Base-by-base conservation (phyloP, 2,888 invertebrate genomes). In the Limnephilus rhombicus region DNA sequence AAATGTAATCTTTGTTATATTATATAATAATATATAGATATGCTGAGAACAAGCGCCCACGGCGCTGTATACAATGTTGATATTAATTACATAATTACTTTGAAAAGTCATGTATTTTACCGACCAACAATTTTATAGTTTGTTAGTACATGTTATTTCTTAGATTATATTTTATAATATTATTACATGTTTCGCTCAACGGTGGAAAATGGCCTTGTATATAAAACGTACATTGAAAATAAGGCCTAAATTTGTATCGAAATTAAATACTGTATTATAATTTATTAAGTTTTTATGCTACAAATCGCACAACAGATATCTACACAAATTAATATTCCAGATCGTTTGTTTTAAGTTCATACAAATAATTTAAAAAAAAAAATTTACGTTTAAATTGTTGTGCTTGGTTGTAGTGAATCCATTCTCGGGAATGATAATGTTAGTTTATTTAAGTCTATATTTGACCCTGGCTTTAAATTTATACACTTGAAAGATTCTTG, bases 1-100 rank as follows among this genome's bases (percentile, higher is more conserved):
- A 68, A 86, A 24, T 45, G 45, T 45, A 45, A 49, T 86, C n/a
- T 88, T 68, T 88, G 88, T 88, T 88, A 68, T 29, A 86, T 86
- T 45, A 53, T 88, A 88, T n/a, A 87, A 87, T 31, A 68, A 68
- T 88, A 12, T 49, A 29, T 45, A 45, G 24, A 37, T 11, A 45
- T 15, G n/a, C 86, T 11, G 41, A 86, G 0, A 45, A 45, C 13
- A 41, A 49, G 86, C 29, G 86, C 49, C 68, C 68, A 24, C 24
- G 68, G 68, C 68, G 68, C 9, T 68, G 68, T 86, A n/a, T 34
- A 86, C 41, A 86, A 37, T 86, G 86, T 86, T 86, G 86, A 49
- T 45, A 15, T 18, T 29, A 86, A n/a, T 37, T 49, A 49, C 49
- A 49, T 49, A 49, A 49, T 49, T 86, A 12, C 37, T 86, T 29